Conservation (phyloP, 1,140 invertebrate genomes). For the Papilio machaon region DNA sequence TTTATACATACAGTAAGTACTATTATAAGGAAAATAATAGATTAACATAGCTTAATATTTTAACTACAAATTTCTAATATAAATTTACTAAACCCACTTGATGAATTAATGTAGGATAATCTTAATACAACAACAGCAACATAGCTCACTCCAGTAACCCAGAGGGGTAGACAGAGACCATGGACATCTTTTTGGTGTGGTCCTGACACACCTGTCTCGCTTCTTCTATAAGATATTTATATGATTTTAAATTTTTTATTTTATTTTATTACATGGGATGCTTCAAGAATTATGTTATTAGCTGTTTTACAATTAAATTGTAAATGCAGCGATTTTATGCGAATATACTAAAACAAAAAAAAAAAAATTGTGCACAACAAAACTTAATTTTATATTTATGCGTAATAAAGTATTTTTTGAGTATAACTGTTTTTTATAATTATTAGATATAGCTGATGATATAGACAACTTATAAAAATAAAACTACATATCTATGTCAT, state of each 20-base stretch:
- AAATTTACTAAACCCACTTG: not conserved
- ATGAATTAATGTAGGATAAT: too few species aligned
- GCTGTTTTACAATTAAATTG: slow-evolving; percentile 10
- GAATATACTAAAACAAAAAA: not conserved
- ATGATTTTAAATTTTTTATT: too few species aligned
- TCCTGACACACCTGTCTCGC: too few species aligned
- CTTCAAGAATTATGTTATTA: not conserved
- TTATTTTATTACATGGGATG: too few species aligned
- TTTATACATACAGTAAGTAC: not conserved
- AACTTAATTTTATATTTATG: not conserved
- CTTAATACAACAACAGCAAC: too few species aligned
- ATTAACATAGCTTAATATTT: too few species aligned
- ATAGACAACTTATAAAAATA: slow-evolving; percentile 41
- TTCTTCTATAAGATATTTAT: too few species aligned
- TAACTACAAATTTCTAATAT: not conserved
- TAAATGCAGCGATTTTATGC: not conserved
- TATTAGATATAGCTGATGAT: not conserved
- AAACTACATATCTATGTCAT: slow-evolving; percentile 71
- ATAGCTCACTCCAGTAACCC: too few species aligned
- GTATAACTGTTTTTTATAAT: not conserved
- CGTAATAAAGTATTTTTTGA: not conserved
- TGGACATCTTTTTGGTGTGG: too few species aligned
- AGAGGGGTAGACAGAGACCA: too few species aligned
- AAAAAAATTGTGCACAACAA: not conserved
- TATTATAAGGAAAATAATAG: not conserved